phyloP scores from a whole-genome alignment of 2,113 vertebrate genomes.

The Henicopernis longicauda region DNA sequence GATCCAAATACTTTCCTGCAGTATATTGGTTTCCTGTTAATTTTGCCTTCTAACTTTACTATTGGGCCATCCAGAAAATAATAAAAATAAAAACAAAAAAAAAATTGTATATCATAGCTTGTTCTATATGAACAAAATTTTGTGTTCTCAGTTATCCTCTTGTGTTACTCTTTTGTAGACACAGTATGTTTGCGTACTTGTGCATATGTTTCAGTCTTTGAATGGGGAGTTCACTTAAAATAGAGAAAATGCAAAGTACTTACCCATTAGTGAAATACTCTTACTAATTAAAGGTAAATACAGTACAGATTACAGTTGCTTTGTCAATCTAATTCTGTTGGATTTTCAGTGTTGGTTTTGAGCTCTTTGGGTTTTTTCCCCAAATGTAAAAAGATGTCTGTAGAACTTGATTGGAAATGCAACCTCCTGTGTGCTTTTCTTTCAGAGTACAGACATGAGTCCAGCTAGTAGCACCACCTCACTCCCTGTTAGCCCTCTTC shows the following conservation, averaged over 20 bases:
- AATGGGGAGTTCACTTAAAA: not conserved
- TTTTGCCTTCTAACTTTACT: not conserved
- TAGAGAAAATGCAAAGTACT: not conserved
- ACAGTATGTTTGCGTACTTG: not conserved
- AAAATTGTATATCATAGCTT: not conserved
- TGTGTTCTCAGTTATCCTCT: not conserved
- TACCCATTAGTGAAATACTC: not conserved
- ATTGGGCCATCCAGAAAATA: not conserved
- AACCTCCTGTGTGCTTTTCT: conserved; percentile 32
- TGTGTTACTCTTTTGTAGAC: not conserved
- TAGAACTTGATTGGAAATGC: not conserved
- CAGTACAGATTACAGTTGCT: not conserved
- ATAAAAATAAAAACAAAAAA: no score
- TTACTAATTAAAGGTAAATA: not conserved
- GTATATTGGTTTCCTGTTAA: not conserved
- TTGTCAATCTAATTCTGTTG: not conserved
- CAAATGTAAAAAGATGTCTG: not conserved
- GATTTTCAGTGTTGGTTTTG: not conserved
- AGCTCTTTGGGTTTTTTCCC: not conserved
- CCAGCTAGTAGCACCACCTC: conserved; percentile 92
- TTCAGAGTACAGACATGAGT: conserved; percentile 90
- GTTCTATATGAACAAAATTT: not conserved
- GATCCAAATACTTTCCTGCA: not conserved
- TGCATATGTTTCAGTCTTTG: not conserved
- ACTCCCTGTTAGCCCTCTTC: conserved; percentile 91